phyloP scores from a whole-genome alignment of 1,140 invertebrate genomes.

The Ridgeia piscesae region DNA sequence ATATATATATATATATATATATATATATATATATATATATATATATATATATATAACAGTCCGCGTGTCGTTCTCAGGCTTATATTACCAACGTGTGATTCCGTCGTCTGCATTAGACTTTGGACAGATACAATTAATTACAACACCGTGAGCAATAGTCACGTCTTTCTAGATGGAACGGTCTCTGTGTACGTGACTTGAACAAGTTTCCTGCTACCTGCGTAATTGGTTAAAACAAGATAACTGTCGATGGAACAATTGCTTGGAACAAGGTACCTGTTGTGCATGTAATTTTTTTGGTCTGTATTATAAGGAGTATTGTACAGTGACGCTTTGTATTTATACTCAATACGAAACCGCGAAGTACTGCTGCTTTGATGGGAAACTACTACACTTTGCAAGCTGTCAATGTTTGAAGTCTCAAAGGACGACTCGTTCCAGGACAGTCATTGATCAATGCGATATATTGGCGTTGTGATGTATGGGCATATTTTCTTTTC shows the following conservation, averaged over 20 bases:
- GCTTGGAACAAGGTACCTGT: not conserved
- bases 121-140: not conserved
- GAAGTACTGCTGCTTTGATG: not conserved
- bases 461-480: not conserved
- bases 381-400: not conserved
- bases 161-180: not conserved
- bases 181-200: no score
- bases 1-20: no score
- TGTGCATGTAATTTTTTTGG: not conserved
- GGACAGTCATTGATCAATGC: not conserved
- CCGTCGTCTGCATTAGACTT: not conserved
- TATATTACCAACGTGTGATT: not conserved
- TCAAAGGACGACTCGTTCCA: not conserved
- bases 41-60: no score
- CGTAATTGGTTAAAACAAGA: not conserved
- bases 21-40: no score
- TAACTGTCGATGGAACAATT: not conserved
- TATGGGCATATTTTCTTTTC: not conserved
- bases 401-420: not conserved
- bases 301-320: not conserved
- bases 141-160: not conserved
- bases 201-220: not conserved
- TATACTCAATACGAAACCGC: not conserved
- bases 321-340: not conserved
- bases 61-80: no score